Evolutionary conservation across 2,797 vertebrate genomes (phyloP), one percentile per base, ranked within the genome.

Genomic region (Alosa sapidissima): DNA sequence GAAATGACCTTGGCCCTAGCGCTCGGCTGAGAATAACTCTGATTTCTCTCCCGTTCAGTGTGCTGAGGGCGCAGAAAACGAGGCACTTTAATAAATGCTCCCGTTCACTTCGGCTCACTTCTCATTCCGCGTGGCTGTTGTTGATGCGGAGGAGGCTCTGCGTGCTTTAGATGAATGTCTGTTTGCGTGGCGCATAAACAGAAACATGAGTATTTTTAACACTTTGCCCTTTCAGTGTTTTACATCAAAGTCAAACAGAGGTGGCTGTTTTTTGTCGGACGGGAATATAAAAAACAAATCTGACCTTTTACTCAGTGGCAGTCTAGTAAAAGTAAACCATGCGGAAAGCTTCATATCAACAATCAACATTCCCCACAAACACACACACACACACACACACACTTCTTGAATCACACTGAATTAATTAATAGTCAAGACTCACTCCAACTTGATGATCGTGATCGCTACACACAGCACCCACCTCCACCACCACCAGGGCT

Each of bases 1-100:
- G 95, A 94, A 96, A 93, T 95, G 95, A 96, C 95, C 95, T 96
- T 96, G 95, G 94, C 92, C 93, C 90, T 91, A 91, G 94, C 94
- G 92, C 93, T 89, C 87, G 52, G 93, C 94, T 94, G 92, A 95
- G 95, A 96, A 95, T 96, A 96, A 95, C 94, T 94, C 91, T 86
- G 88, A 81, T 84, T 60, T 55, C 81, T 85, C 81, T 83, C 62
- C 78, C 58, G 19, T 21, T 45, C 72, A 0, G 6, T 47, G 72
- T 41, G 72, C 72, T 78, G 72, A 78, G 72, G 72, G 72, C 72
- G 72, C 36, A 5, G 54, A 55, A 41, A 72, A 72, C 4, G 33
- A 78, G 41, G 72, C 41, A 7, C 41, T 78, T 21, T 78, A 78
- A 78, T 78, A 78, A 78, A 78, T 78, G 36, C 41, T 78, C 72